Percentiles rank a stretch among this genome's conserved stretches.
Evolutionary conservation across 2,888 invertebrate genomes (phyloP).

Genomic region (Rosalia funebris): DNA sequence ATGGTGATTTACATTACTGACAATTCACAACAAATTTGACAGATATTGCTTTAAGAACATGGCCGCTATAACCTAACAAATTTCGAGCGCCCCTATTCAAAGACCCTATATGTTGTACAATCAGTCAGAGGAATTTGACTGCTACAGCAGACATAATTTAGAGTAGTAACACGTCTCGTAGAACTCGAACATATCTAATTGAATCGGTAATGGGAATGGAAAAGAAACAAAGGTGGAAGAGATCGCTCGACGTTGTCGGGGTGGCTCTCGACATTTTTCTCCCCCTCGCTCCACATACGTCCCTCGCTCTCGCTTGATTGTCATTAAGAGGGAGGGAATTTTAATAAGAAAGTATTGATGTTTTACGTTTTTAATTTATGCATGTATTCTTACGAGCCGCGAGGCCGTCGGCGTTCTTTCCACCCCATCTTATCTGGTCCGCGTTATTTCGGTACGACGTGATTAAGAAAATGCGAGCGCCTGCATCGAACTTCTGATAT

Average conservation of each 20-base stretch:
- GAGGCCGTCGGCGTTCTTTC: slow-evolving; percentile 40
- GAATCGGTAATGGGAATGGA: slow-evolving; percentile 1
- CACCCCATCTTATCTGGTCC: slow-evolving; percentile 43
- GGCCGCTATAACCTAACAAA: no score
- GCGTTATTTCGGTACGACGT: slow-evolving; percentile 33
- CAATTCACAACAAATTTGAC: no score
- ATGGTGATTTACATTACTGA: no score
- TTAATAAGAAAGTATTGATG: slow-evolving; percentile 62
- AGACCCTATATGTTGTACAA: background rate
- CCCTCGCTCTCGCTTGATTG: slow-evolving; percentile 52
- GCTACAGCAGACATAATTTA: background rate
- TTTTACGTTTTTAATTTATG: slow-evolving; percentile 62
- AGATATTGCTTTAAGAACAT: no score
- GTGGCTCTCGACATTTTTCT: slow-evolving; percentile 56
- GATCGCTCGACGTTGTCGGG: slow-evolving; percentile 40
- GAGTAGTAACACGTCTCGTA: background rate
- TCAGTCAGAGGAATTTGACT: no score
- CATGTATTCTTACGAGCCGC: slow-evolving; percentile 57
- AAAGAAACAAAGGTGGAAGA: slow-evolving; percentile 14
- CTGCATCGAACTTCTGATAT: slow-evolving; percentile 40
- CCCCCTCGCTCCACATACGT: slow-evolving; percentile 57
- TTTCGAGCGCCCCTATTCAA: no score
- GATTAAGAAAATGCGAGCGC: slow-evolving; percentile 47
- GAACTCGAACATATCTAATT: background rate
- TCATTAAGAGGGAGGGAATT: slow-evolving; percentile 59